phyloP scores from a whole-genome alignment of 2,797 vertebrate species.

The Lycodopsis pacificus region DNA sequence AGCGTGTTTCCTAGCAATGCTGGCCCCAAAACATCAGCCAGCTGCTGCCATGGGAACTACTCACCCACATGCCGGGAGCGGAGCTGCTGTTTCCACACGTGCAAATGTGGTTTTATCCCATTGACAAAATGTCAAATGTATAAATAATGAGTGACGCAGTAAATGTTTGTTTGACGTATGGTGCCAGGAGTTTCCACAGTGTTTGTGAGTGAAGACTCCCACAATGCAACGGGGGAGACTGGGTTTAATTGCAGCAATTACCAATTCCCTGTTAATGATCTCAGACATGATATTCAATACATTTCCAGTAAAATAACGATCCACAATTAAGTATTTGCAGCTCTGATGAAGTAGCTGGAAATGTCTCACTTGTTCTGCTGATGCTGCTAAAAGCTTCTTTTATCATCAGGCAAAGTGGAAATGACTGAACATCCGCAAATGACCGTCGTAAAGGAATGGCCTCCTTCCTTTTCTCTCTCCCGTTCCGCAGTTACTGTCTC shows the following conservation, averaged over 20 bases:
- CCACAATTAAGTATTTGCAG: background rate
- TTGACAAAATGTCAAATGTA: background rate
- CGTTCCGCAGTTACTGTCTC: background rate
- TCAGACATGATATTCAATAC: background rate
- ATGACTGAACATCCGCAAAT: slow-evolving; percentile 15
- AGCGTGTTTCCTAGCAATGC: background rate
- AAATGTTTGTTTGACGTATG: background rate
- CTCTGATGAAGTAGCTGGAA: slow-evolving; percentile 16
- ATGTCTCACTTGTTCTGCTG: slow-evolving; percentile 15
- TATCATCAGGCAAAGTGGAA: slow-evolving; percentile 14
- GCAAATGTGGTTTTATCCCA: background rate
- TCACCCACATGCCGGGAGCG: background rate
- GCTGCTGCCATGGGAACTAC: background rate
- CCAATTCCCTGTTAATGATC: background rate
- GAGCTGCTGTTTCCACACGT: background rate
- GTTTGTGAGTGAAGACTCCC: background rate
- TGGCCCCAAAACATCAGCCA: background rate
- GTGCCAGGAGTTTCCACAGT: background rate
- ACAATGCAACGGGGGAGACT: background rate
- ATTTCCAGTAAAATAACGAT: background rate
- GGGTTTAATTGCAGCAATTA: background rate
- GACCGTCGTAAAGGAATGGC: background rate
- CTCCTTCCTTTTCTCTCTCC: background rate
- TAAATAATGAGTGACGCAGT: background rate
- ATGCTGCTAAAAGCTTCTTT: slow-evolving; percentile 16